phyloP scores from a whole-genome alignment of 1,140 invertebrate species.

The Episyrphus balteatus region DNA sequence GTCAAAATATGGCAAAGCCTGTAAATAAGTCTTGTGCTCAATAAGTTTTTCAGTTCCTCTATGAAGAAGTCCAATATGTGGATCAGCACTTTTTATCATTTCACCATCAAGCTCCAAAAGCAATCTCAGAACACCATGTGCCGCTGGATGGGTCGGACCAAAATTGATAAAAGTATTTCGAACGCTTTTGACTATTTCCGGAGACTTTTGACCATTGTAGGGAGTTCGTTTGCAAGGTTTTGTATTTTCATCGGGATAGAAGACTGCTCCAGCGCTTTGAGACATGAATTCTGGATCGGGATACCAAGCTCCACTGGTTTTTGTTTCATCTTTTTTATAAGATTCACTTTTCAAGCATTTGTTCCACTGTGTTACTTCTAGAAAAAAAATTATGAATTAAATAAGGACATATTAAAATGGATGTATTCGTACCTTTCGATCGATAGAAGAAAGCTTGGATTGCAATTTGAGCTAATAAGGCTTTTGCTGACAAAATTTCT shows the following conservation, averaged over 20 bases:
- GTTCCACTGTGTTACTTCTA: too few species aligned
- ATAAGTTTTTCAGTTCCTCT: conserved; percentile 75
- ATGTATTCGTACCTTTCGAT: too few species aligned
- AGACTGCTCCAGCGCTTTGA: conserved; percentile 44
- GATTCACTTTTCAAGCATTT: too few species aligned
- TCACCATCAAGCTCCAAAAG: conserved; percentile 69
- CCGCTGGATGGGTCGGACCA: conserved; percentile 77
- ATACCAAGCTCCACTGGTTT: conserved; percentile 12
- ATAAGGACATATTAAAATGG: too few species aligned
- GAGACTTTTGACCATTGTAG: conserved; percentile 24
- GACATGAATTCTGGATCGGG: conserved; percentile 43
- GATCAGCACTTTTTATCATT: conserved; percentile 38
- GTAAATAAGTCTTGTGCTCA: conserved; percentile 71
- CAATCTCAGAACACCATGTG: conserved; percentile 72
- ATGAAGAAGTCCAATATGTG: conserved; percentile 39
- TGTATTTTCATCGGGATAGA: conserved; percentile 43
- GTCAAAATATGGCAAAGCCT: conserved; percentile 76
- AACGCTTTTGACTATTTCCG: conserved; percentile 39
- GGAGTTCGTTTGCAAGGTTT: conserved; percentile 31
- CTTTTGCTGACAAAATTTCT: too few species aligned
- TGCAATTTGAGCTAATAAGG: too few species aligned
- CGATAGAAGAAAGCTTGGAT: too few species aligned
- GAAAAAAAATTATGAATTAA: too few species aligned
- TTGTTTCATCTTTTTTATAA: too few species aligned
- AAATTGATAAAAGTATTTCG: conserved; percentile 63